Conservation (phyloP, 2,113 vertebrate species). For the Oncorhynchus keta region DNA sequence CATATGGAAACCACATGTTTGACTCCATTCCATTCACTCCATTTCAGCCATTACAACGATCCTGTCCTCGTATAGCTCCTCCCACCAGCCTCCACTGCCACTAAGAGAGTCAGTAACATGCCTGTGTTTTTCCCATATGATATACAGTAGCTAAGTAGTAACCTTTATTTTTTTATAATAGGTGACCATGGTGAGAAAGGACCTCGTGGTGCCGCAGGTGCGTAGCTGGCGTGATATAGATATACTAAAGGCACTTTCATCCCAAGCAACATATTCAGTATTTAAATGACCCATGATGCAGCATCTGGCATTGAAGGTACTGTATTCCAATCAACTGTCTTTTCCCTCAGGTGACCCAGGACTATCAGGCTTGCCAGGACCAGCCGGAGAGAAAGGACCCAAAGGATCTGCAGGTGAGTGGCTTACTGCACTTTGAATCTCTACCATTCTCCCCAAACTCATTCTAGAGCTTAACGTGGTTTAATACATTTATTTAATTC, state of each 20-base stretch:
- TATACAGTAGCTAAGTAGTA: not conserved
- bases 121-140: not conserved
- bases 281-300: not conserved
- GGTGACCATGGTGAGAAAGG: constrained; percentile 91
- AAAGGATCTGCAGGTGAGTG: constrained; percentile 86
- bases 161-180: constrained; percentile 50
- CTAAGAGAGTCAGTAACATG: not conserved
- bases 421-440: not conserved
- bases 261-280: not conserved
- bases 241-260: not conserved
- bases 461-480: not conserved
- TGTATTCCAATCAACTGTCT: not conserved
- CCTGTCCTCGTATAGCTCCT: too few relatives aligned
- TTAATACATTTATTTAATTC: constrained; percentile 22
- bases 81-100: too few relatives aligned
- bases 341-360: constrained; percentile 82
- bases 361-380: constrained; percentile 77
- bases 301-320: not conserved
- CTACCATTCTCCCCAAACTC: not conserved
- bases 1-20: too few relatives aligned
- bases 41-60: too few relatives aligned
- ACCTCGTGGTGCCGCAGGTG: constrained; percentile 85
- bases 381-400: constrained; percentile 81
- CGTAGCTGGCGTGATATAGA: constrained; percentile 49
- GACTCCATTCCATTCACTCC: too few relatives aligned